A percentile compares a stretch with the other conserved stretches of the same genome.
Evolutionary conservation across 1,140 invertebrate species (phyloP).

Genomic region (Neodiprion lecontei): DNA sequence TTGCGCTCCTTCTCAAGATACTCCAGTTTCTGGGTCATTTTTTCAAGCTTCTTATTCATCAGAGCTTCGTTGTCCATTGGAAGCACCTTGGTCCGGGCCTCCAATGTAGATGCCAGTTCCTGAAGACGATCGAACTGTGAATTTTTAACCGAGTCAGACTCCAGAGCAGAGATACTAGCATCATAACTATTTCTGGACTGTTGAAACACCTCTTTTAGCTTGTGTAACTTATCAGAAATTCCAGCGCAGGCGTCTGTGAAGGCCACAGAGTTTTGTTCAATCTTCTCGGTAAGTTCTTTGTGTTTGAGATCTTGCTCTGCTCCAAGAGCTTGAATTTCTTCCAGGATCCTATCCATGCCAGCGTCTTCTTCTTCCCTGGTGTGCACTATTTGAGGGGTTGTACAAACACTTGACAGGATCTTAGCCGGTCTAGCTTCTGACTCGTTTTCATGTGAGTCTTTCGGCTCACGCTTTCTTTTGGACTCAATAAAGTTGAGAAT

Average conservation of each 20-base stretch:
- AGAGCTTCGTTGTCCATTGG: too few relatives aligned
- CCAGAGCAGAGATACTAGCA: too few relatives aligned
- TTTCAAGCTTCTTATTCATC: not conserved
- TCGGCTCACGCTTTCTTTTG: not conserved
- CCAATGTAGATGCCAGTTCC: too few relatives aligned
- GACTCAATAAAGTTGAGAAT: not conserved
- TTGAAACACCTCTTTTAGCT: too few relatives aligned
- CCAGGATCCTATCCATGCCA: not conserved
- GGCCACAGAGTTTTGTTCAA: not conserved
- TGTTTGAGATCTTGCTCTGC: not conserved
- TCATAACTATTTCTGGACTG: too few relatives aligned
- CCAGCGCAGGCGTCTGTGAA: not conserved
- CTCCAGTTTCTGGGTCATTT: not conserved
- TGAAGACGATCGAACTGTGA: too few relatives aligned
- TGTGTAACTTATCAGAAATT: too few relatives aligned
- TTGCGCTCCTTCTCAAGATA: slow-evolving; percentile 11
- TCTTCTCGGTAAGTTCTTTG: slow-evolving; percentile 1
- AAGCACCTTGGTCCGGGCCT: too few relatives aligned
- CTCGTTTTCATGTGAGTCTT: not conserved
- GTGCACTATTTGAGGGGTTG: not conserved
- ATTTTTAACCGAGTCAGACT: too few relatives aligned
- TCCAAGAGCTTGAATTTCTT: slow-evolving; percentile 1
- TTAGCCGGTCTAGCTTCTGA: slow-evolving; percentile 5
- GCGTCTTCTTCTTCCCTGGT: not conserved
- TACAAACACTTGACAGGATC: not conserved